Evolutionary conservation across 2,113 vertebrate genomes (phyloP).

Genomic region (Pithys albifrons): DNA sequence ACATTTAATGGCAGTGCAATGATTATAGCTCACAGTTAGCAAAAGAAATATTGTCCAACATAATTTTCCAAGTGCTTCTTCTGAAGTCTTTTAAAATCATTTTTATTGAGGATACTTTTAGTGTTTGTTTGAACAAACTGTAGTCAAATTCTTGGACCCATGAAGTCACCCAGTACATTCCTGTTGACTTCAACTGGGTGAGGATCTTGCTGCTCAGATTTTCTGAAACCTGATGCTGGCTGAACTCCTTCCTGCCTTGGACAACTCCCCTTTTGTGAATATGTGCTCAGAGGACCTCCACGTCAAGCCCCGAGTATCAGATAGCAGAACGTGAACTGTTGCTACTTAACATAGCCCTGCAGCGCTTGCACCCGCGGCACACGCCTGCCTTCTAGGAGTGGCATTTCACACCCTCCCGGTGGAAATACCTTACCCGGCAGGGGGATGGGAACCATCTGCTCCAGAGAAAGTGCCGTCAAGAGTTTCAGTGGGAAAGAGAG

Average conservation of each 20-base stretch:
- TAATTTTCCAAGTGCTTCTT: neutral
- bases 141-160: neutral
- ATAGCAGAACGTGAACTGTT: neutral
- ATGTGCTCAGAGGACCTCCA: neutral
- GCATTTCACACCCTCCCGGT: neutral
- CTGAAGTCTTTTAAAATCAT: neutral
- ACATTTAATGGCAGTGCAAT: neutral
- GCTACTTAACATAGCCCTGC: neutral
- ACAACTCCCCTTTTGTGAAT: neutral
- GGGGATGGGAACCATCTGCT: neutral
- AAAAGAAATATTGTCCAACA: neutral
- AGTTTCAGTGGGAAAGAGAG: constrained; percentile 14
- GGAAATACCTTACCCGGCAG: neutral
- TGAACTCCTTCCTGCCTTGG: neutral
- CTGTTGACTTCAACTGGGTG: neutral
- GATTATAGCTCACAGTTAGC: neutral
- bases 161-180: neutral
- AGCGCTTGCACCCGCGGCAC: neutral
- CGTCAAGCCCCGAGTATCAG: neutral
- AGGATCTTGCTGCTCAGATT: neutral
- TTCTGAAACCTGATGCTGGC: constrained; percentile 29
- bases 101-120: neutral
- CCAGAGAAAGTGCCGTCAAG: neutral
- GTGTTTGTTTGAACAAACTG: neutral
- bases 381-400: neutral